phyloP scores from a whole-genome alignment of 2,113 vertebrate genomes.

The Mobula birostris region DNA sequence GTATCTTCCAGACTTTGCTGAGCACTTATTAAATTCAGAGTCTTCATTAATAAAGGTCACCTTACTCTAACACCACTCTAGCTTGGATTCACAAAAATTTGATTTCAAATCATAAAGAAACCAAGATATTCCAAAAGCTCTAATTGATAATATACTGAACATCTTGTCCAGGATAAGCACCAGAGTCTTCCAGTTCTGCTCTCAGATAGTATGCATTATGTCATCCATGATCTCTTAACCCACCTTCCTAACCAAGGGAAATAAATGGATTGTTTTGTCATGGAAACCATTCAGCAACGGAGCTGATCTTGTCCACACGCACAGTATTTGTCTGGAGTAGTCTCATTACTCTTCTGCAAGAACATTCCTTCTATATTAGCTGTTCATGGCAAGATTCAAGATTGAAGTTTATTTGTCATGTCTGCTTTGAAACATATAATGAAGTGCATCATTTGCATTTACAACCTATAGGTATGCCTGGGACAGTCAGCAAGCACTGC shows the following conservation, averaged over 20 bases:
- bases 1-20: no score
- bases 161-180: background rate
- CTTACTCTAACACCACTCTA: background rate
- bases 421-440: no score
- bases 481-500: no score
- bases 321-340: no score
- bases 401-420: no score
- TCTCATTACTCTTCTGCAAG: no score
- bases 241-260: background rate
- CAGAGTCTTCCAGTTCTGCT: background rate
- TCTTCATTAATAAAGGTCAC: no score
- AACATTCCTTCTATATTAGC: no score
- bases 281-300: background rate
- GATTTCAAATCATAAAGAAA: background rate
- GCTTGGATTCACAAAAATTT: background rate
- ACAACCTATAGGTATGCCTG: no score
- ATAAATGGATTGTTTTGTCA: background rate
- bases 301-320: background rate
- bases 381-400: no score
- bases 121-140: background rate
- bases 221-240: background rate
- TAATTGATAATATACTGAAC: background rate
- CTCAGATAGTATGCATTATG: background rate
- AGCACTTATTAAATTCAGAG: no score
- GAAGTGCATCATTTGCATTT: no score